Evolutionary conservation across 2,113 vertebrate species (phyloP).

Genomic region (Gnathonemus echidnorhynchus): DNA sequence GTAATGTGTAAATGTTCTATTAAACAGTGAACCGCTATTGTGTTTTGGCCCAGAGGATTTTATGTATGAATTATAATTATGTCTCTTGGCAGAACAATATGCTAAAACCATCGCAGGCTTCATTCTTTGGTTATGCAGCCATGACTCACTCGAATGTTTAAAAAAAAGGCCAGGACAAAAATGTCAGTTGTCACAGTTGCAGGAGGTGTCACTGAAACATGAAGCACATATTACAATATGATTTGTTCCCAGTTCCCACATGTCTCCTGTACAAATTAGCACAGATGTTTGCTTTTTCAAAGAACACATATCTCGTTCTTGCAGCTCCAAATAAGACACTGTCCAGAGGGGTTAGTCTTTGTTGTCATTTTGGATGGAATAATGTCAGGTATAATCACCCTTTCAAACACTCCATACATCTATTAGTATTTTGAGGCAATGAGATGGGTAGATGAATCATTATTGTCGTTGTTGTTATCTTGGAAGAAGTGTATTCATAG

Average conservation of each 20-base stretch:
- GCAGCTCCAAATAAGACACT: not conserved
- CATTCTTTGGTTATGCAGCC: not conserved
- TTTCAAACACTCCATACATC: not conserved
- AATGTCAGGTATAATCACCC: not conserved
- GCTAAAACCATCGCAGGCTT: not conserved
- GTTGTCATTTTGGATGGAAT: not conserved
- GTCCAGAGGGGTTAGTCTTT: not conserved
- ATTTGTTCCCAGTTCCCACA: not conserved
- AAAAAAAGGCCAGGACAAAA: not conserved
- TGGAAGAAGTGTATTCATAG: not conserved
- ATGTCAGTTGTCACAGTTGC: not conserved
- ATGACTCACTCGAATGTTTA: not conserved
- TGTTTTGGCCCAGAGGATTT: slow-evolving; percentile 4
- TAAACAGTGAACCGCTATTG: not conserved
- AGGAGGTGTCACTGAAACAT: not conserved
- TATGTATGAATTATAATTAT: slow-evolving; percentile 9
- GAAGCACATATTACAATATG: not conserved
- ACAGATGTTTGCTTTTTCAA: not conserved
- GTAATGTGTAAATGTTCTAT: slow-evolving; percentile 2
- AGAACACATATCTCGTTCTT: not conserved
- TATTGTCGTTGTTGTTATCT: not conserved
- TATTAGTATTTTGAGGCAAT: not conserved
- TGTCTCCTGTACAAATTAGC: not conserved
- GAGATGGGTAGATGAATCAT: not conserved
- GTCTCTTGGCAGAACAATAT: slow-evolving; percentile 6